Conservation (phyloP, 2,797 vertebrate species). For the Neopelma chrysocephalum region DNA sequence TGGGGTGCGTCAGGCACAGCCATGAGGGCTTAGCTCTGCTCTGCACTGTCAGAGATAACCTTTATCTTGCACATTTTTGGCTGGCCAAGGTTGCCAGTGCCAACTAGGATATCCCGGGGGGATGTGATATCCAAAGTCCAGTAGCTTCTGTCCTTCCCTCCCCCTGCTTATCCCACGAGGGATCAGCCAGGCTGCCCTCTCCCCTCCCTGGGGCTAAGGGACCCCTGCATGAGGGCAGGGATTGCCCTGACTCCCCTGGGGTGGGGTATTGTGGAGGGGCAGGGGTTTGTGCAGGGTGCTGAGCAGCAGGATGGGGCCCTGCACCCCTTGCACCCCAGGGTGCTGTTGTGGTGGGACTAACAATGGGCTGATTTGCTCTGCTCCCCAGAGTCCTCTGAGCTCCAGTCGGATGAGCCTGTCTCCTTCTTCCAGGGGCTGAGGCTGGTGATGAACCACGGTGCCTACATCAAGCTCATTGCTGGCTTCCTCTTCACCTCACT, state of each 20-base stretch:
- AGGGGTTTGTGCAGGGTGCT: not conserved
- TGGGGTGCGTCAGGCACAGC: not conserved
- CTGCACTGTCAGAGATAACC: not conserved
- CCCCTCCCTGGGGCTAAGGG: accelerated
- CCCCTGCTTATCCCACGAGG: not conserved
- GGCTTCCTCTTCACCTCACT: slow-evolving; percentile 94
- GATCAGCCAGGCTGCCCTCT: not conserved
- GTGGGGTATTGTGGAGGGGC: not conserved
- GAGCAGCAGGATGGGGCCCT: not conserved
- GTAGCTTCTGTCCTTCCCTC: not conserved
- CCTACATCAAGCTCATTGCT: slow-evolving; percentile 88
- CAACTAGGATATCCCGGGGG: not conserved
- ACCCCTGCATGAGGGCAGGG: not conserved
- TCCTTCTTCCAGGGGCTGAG: slow-evolving; percentile 85
- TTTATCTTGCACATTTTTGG: not conserved
- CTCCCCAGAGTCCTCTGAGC: slow-evolving; percentile 72
- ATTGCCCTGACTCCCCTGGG: not conserved
- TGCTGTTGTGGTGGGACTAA: not conserved
- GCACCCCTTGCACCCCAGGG: not conserved
- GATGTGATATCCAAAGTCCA: not conserved
- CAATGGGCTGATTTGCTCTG: not conserved
- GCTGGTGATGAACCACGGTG: slow-evolving; percentile 85
- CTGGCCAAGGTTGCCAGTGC: not conserved
- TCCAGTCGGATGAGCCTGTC: slow-evolving; percentile 74
- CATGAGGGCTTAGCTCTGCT: not conserved